Base-by-base conservation (phyloP, 1,140 invertebrate species). In the Nomia melanderi region DNA sequence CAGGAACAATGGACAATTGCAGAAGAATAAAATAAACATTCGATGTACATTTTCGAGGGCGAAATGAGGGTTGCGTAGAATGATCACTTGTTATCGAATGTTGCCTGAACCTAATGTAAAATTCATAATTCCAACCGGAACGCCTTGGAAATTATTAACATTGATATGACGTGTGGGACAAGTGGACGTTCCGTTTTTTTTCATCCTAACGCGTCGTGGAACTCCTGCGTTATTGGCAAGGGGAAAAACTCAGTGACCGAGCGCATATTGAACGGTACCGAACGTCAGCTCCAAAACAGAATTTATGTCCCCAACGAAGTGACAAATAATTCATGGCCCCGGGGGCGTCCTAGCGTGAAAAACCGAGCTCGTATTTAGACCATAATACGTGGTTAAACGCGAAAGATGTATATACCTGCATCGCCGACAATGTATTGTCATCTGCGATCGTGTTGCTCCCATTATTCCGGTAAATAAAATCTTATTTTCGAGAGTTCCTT, bases 211-310 rank as follows among this genome's bases (percentile, higher is more conserved):
- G 31, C 47, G 44, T 56, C 36, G 39, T 29, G n/a, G 41, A 73
- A 14, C 69, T n/a, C 47, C 36, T 47, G 53, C 59, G 65, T 73
- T 78, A 78, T 63, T 73, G 76, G 69, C 6, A 12, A 44, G 36
- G 14, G 17, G 17, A 67, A 62, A 54, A 75, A 77, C 44, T 71
- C 50, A 67, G 60, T 72, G 63, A 74, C 54, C 77, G 56, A 78
- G 67, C 71, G 71, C 63, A 62, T 75, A 78, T 78, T 31, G 77
- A 75, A 78, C 77, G 71, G 23, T 78, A 54, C 54, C 63, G 39
- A 78, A 75, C 29, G 63, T 79, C 71, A 75, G 31, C 36, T 44
- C 54, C 41, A 79, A 79, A 79, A 65, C 62, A 62, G 71, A 75
- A 79, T 79, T 79, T 79, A 79, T 67, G 63, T 54, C 29, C n/a